These are phyloP conservation scores for Bombus waltoni DNA, from an alignment of 1,140 invertebrate species.

Conservation along the genomic window DNA sequence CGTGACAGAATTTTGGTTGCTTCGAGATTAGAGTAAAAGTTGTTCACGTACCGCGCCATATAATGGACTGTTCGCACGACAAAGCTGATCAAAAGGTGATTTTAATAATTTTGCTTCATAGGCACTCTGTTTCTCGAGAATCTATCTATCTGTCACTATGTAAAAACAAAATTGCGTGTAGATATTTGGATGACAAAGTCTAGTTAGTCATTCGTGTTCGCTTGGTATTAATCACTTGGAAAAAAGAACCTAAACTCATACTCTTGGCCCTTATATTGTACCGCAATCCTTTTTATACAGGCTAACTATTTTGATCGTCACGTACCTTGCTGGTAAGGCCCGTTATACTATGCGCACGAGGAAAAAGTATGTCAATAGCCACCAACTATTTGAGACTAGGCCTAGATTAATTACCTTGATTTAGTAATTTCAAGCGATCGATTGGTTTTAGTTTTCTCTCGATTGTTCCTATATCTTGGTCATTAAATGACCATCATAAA, in stretches of 20 bases:
- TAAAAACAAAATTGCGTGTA: background rate
- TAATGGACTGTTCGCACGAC: too few species aligned
- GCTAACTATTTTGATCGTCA: background rate
- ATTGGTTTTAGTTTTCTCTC: background rate
- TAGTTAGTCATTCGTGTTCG: background rate
- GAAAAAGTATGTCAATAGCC: background rate
- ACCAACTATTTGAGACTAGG: background rate
- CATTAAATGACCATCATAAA: background rate
- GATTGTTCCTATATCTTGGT: too few species aligned
- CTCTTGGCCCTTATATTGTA: background rate
- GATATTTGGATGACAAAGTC: background rate
- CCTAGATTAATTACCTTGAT: background rate
- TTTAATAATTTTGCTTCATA: too few species aligned
- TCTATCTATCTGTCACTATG: too few species aligned
- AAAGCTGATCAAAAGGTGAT: too few species aligned
- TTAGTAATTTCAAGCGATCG: background rate
- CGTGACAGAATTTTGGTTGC: too few species aligned
- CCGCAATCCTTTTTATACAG: too few species aligned
- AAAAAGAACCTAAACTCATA: background rate
- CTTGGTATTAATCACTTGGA: background rate
- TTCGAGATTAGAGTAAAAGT: too few species aligned
- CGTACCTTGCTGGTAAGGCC: background rate
- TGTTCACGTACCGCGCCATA: too few species aligned
- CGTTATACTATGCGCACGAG: background rate
- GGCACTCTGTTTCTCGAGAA: too few species aligned